Evolutionary conservation across 2,113 vertebrate genomes (phyloP), one percentile per base, ranked within the genome.

Genomic region (Mormoops blainvillei): DNA sequence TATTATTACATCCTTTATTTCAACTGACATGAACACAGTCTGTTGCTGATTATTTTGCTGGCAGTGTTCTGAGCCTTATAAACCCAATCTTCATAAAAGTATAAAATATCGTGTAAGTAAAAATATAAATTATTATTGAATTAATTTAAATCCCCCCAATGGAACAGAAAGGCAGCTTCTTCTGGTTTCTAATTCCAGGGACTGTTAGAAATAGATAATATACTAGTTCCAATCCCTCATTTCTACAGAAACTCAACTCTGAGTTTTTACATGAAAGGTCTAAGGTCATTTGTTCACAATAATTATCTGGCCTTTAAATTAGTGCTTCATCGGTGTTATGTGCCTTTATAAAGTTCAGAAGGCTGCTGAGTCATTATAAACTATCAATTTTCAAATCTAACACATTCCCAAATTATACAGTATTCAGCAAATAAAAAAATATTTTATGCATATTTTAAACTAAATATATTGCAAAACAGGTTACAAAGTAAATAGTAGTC

Each of bases 381-480:
- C 48, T 65, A 95, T 3, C 41, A 65, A n/a, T 87, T 77, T 68
- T 86, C 68, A 92, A 90, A 48, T 65, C 38, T 16, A 89, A 95
- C 33, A 85, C 38, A 90, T 56, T 80, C 10, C 33, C 54, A 91
- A 65, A 93, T 61, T 50, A 74, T 24, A 86, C 12, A 89, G 36
- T 12, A 88, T 61, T 89, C 6, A 74, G 33, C 24, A 96, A 85
- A 89, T 38, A 16, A 82, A 93, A 36, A 91, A 54, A 41, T 78
- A 24, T 82, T 94, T 77, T 80, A 77, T 58, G 33, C 54, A 65
- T 85, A 90, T 14, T 56, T 89, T 92, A 88, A 92, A 93, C 41
- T 90, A 89, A 96, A 38, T 48, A 77, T 36, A 88, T 10, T 93
- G 22, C 31, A 81, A 94, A 96, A 80, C 9, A 83, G 45, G 52